phyloP scores from a whole-genome alignment of 2,113 vertebrate genomes.

The Onychostruthus taczanowskii region DNA sequence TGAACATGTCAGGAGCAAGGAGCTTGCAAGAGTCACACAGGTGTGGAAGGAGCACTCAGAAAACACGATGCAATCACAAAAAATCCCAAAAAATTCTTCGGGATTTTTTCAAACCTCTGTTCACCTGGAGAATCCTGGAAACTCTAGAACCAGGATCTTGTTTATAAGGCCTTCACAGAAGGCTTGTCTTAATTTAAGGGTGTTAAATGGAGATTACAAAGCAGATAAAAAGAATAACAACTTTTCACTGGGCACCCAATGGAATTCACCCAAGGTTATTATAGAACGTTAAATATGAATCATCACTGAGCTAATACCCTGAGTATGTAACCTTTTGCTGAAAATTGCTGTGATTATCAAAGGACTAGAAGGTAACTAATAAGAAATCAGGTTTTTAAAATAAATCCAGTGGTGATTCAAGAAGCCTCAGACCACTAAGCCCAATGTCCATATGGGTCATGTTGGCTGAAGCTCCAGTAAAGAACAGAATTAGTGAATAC shows the following conservation, averaged over 20 bases:
- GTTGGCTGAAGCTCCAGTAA: not conserved
- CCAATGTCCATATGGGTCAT: not conserved
- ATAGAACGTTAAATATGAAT: conserved; percentile 7
- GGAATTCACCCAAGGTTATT: not conserved
- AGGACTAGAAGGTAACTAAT: conserved; percentile 14
- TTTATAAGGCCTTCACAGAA: not conserved
- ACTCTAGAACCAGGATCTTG: not conserved
- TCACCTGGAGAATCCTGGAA: not conserved
- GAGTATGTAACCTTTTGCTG: not conserved
- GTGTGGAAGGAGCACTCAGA: not conserved
- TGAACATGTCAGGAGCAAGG: conserved; percentile 8
- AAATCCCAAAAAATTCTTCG: not conserved
- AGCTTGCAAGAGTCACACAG: not conserved
- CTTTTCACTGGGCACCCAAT: fast-evolving
- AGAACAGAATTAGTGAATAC: not conserved
- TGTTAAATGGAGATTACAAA: not conserved
- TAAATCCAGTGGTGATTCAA: not conserved
- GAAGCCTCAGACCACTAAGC: not conserved
- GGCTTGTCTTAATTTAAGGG: conserved; percentile 2
- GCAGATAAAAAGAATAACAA: not conserved
- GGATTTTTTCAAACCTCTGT: not conserved
- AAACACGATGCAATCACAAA: not conserved
- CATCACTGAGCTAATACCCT: not conserved
- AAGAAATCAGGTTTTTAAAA: not conserved
- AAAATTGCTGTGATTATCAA: not conserved